phyloP scores from a whole-genome alignment of 2,888 invertebrate genomes.

The Hirtodrosophila trivittata region DNA sequence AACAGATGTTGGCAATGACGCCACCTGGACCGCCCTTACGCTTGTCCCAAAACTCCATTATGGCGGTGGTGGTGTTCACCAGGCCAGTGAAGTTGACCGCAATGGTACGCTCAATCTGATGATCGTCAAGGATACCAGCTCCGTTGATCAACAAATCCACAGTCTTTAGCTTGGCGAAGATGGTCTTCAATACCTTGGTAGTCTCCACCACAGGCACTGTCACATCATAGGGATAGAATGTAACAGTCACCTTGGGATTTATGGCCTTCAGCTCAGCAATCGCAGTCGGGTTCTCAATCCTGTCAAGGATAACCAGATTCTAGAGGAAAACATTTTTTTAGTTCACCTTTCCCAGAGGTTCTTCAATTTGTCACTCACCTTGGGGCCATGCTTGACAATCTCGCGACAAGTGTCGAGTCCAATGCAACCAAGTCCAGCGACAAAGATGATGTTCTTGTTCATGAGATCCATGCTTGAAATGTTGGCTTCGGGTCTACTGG shows the following conservation, averaged over 20 bases:
- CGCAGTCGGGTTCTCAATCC: conserved; percentile 60
- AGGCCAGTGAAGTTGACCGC: conserved; percentile 72
- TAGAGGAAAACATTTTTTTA: conserved; percentile 23
- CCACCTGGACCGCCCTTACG: conserved; percentile 83
- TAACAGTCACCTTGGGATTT: conserved; percentile 60
- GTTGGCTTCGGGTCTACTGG: conserved; percentile 10
- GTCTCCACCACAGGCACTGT: conserved; percentile 65
- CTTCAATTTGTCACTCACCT: conserved; percentile 35
- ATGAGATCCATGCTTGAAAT: conserved; percentile 56
- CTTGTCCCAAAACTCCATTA: conserved; percentile 83
- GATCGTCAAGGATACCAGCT: conserved; percentile 72
- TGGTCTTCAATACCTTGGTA: conserved; percentile 66
- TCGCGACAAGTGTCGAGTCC: conserved; percentile 75
- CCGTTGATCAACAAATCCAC: conserved; percentile 78
- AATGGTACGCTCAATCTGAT: conserved; percentile 71
- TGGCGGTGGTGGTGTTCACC: conserved; percentile 77
- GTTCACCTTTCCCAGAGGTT: no score
- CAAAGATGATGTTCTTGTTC: conserved; percentile 74
- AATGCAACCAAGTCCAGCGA: conserved; percentile 80
- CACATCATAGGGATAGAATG: conserved; percentile 71
- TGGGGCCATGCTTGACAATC: conserved; percentile 56
- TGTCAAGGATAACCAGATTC: conserved; percentile 78
- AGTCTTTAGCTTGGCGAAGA: conserved; percentile 59
- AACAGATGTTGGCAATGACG: conserved; percentile 82
- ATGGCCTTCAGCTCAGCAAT: conserved; percentile 61